A percentile compares a stretch with the other conserved stretches of the same genome.
phyloP scores from a whole-genome alignment of 2,797 vertebrate species.

The Orientallactaga sibirica region DNA sequence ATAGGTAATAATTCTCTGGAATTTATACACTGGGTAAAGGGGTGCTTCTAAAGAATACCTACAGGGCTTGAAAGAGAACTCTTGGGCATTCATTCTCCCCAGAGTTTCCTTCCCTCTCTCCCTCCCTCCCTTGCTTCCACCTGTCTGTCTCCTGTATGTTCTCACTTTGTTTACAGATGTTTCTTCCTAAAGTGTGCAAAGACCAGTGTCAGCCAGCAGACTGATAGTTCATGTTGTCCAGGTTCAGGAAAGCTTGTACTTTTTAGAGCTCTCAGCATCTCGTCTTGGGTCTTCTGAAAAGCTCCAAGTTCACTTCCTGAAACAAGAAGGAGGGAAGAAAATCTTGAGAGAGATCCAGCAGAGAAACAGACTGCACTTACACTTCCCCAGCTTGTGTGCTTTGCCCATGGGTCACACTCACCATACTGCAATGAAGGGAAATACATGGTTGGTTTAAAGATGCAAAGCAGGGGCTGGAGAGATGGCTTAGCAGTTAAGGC shows the following conservation, averaged over 20 bases:
- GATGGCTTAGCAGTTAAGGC: too few relatives aligned
- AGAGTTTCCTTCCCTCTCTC: background rate
- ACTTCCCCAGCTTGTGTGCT: background rate
- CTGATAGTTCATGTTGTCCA: background rate
- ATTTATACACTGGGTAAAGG: background rate
- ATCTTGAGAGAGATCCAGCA: background rate
- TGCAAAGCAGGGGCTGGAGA: too few relatives aligned
- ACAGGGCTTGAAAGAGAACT: background rate
- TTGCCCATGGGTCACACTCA: background rate
- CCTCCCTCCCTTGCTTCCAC: background rate
- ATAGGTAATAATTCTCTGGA: slow-evolving; percentile 31
- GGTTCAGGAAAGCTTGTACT: slow-evolving; percentile 21
- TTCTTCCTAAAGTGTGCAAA: slow-evolving; percentile 42
- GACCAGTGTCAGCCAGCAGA: background rate
- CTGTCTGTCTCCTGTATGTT: background rate
- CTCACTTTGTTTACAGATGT: slow-evolving; percentile 52
- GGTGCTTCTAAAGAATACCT: background rate
- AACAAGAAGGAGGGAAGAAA: slow-evolving; percentile 8
- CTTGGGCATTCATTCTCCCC: background rate
- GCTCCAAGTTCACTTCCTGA: slow-evolving; percentile 39
- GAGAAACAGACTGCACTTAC: slow-evolving; percentile 20
- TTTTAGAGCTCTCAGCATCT: slow-evolving; percentile 43
- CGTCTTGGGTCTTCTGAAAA: slow-evolving; percentile 41
- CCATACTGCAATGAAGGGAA: background rate
- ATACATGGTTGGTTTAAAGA: too few relatives aligned